Evolutionary conservation across 1,140 invertebrate genomes (phyloP).

Genomic region (Cotesia vestalis): DNA sequence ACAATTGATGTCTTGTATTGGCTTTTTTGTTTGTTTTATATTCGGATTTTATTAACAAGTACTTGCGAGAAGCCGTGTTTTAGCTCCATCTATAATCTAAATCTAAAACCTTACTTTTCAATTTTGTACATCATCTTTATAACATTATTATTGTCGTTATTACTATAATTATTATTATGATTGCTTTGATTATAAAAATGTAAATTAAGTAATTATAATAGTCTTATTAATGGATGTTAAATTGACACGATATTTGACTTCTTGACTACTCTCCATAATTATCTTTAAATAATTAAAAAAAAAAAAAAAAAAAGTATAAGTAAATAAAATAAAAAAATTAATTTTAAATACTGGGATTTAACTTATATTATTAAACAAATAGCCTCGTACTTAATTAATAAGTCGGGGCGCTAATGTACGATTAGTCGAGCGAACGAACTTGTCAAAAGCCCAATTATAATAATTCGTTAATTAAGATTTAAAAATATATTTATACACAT

Average conservation of each 20-base stretch:
- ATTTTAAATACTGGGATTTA: neutral
- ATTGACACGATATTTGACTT: constrained; percentile 29
- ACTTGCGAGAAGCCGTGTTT: too few relatives aligned
- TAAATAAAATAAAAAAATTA: neutral
- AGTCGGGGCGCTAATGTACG: neutral
- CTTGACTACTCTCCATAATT: constrained; percentile 4
- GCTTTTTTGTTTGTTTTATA: too few relatives aligned
- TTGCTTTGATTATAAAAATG: neutral
- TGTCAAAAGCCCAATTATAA: neutral
- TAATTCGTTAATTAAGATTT: too few relatives aligned
- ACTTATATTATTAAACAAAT: neutral
- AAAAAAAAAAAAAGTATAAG: neutral
- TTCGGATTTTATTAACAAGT: too few relatives aligned
- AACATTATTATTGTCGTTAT: constrained; percentile 31
- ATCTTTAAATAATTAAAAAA: constrained; percentile 12
- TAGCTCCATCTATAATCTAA: too few relatives aligned
- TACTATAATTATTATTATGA: too few relatives aligned
- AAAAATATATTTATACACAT: too few relatives aligned
- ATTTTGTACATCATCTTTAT: neutral
- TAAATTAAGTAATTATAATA: constrained; percentile 12
- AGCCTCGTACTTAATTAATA: constrained; percentile 2
- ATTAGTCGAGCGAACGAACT: constrained; percentile 10
- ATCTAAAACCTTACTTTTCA: too few relatives aligned
- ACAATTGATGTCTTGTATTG: too few relatives aligned
- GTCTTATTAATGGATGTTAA: too few relatives aligned